These are phyloP conservation scores for Ammodytes dubius DNA, from an alignment of 2,113 vertebrate genomes.

Conservation along the genomic window DNA sequence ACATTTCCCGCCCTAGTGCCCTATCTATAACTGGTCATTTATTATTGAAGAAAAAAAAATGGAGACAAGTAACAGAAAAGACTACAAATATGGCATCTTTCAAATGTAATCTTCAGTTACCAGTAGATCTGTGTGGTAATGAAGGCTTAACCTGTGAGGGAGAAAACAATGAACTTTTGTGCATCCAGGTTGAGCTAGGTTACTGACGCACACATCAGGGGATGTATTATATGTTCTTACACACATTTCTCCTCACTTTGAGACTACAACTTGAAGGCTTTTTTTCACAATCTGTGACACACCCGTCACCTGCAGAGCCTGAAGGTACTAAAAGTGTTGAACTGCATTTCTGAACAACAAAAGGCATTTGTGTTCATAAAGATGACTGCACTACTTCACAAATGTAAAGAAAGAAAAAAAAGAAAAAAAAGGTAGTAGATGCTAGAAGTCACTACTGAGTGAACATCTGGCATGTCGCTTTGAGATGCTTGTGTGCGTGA, in stretches of 20 bases:
- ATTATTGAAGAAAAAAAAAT: conserved; percentile 25
- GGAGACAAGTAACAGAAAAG: conserved; percentile 8
- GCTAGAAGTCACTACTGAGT: neutral
- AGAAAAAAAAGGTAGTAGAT: neutral
- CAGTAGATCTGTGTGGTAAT: neutral
- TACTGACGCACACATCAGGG: neutral
- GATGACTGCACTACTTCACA: conserved; percentile 21
- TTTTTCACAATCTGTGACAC: neutral
- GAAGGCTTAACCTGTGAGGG: conserved; percentile 14
- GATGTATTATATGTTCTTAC: conserved; percentile 10
- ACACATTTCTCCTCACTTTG: neutral
- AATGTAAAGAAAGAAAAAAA: conserved; percentile 8
- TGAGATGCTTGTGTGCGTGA: neutral
- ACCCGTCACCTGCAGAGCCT: neutral
- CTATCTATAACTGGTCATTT: conserved; percentile 12
- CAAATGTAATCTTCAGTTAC: neutral
- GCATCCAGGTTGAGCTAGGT: neutral
- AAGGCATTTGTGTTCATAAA: conserved; percentile 42
- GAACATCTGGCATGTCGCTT: conserved; percentile 12
- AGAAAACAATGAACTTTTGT: neutral
- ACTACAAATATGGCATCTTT: neutral
- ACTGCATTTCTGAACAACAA: conserved; percentile 23
- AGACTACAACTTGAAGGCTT: neutral
- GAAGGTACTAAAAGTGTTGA: neutral
- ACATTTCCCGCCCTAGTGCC: neutral